A percentile compares a stretch with the other conserved stretches of the same genome.
Conservation (phyloP, 2,113 vertebrate genomes). For the Psettodes erumei region DNA sequence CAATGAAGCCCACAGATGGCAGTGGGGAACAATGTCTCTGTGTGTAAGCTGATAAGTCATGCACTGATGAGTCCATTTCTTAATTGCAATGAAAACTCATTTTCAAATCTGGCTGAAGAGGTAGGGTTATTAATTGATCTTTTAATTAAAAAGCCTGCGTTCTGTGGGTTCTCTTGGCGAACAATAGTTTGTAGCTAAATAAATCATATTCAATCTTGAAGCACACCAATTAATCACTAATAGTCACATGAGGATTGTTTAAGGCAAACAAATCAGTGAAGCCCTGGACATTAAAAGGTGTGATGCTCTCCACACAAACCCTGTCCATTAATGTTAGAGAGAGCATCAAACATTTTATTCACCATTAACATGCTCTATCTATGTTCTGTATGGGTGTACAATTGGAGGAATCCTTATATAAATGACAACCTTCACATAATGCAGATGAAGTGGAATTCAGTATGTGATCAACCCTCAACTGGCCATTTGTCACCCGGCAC, state of each 20-base stretch:
- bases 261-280: slow-evolving; percentile 22
- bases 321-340: slow-evolving; percentile 48
- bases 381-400: slow-evolving; percentile 22
- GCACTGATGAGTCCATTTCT: slow-evolving; percentile 84
- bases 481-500: slow-evolving; percentile 72
- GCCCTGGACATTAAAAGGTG: slow-evolving; percentile 42
- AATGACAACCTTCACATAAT: slow-evolving; percentile 49
- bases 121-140: slow-evolving; percentile 83
- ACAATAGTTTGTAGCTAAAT: slow-evolving; percentile 70
- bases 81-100: slow-evolving; percentile 83
- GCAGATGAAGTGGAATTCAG: slow-evolving; percentile 50
- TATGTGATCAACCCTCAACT: slow-evolving; percentile 62
- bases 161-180: slow-evolving; percentile 66
- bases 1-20: slow-evolving; percentile 80
- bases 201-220: slow-evolving; percentile 74
- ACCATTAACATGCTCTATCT: slow-evolving; percentile 37
- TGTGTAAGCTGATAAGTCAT: slow-evolving; percentile 86
- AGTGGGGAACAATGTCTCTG: slow-evolving; percentile 78
- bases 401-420: slow-evolving; percentile 45
- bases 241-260: slow-evolving; percentile 49
- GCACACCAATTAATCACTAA: slow-evolving; percentile 76
- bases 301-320: slow-evolving; percentile 38
- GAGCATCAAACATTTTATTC: slow-evolving; percentile 42
- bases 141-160: slow-evolving; percentile 78
- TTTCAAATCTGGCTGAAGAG: slow-evolving; percentile 81